These are phyloP conservation scores for Jaculus jaculus DNA, from an alignment of 2,113 vertebrate genomes.

Conservation along the genomic window DNA sequence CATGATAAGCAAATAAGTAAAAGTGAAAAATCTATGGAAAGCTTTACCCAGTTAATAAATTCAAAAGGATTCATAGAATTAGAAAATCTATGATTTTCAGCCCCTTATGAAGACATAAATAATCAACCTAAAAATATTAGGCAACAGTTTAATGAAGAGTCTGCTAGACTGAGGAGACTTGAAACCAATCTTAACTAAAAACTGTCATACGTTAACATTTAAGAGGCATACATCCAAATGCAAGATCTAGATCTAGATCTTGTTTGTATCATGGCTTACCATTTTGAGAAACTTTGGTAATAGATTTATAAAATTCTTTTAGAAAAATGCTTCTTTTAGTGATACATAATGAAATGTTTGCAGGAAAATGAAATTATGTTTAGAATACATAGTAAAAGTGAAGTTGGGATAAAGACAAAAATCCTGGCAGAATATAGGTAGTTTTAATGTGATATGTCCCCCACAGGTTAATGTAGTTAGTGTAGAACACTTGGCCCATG, in stretches of 20 bases:
- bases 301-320: neutral
- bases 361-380: neutral
- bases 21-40: neutral
- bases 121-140: neutral
- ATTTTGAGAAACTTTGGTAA: neutral
- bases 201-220: neutral
- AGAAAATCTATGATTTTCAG: neutral
- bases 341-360: neutral
- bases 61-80: neutral
- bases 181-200: neutral
- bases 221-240: neutral
- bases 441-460: neutral
- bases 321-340: neutral
- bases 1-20: neutral
- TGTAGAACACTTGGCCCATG: no score
- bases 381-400: neutral
- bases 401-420: neutral
- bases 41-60: neutral
- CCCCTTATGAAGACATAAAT: neutral
- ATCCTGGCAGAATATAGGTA: neutral
- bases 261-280: neutral
- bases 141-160: neutral
- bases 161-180: neutral
- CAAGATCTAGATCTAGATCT: neutral
- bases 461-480: rapidly evolving